Evolutionary conservation across 1,140 invertebrate species (phyloP).

Genomic region (Polypedilum vanderplanki): DNA sequence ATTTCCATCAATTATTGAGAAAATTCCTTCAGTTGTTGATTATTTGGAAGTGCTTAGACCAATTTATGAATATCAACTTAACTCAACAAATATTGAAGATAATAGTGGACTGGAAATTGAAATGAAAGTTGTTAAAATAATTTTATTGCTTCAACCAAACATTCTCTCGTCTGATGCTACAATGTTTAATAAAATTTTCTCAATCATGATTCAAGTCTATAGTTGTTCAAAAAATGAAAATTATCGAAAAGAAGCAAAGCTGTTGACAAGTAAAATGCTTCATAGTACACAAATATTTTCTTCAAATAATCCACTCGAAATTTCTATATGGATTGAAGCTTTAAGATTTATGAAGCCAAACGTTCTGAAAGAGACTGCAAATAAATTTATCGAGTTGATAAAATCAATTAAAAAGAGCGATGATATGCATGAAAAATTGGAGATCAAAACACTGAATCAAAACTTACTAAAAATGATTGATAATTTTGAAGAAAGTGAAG

Average conservation of each 20-base stretch:
- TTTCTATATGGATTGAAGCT: conserved; percentile 58
- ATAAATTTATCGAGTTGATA: neutral
- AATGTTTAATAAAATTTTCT: conserved; percentile 51
- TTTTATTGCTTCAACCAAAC: conserved; percentile 51
- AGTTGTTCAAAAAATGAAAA: conserved; percentile 40
- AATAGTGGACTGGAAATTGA: conserved; percentile 48
- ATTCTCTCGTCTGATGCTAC: conserved; percentile 50
- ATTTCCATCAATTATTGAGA: conserved; percentile 40
- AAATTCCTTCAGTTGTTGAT: conserved; percentile 40
- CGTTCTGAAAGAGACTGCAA: neutral
- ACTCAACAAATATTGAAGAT: neutral
- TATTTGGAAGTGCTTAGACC: conserved; percentile 40
- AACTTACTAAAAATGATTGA: neutral
- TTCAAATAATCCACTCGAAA: conserved; percentile 50
- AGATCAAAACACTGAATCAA: neutral
- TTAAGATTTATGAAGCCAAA: conserved; percentile 39
- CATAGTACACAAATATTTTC: conserved; percentile 56
- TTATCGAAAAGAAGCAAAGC: conserved; percentile 36
- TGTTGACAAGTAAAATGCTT: conserved; percentile 49
- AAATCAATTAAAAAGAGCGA: neutral
- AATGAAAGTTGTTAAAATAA: conserved; percentile 57
- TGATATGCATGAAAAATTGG: neutral
- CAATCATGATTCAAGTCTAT: conserved; percentile 49
- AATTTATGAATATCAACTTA: conserved; percentile 34
- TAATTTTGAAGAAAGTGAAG: neutral